Base-by-base conservation (phyloP, 2,797 vertebrate species). In the Bufotes viridis region DNA sequence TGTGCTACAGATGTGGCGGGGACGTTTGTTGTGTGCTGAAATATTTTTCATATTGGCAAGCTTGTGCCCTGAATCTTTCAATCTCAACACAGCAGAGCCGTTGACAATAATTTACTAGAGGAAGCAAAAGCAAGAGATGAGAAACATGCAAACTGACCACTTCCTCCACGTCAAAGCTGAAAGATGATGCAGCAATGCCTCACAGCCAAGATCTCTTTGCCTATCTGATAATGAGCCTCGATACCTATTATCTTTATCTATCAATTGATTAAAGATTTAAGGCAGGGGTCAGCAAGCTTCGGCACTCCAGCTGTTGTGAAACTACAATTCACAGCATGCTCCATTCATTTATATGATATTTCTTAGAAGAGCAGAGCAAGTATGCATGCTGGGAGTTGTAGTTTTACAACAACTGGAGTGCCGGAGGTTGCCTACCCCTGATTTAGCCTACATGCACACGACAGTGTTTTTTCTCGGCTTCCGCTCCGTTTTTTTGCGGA, bases 91-190 rank as follows among this genome's bases (percentile, higher is more conserved):
- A 81, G 53, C 67, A 65, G 42, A 24, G 9, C n/a, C 65, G 34
- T 61, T 81, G 80, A 81, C 29, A 13, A 67, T 51, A 12, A 29
- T 81, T 42, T 49, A 63, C 58, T n/a, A 67, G 22, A 61, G 61
- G 80, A 81, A 81, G 61, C 60, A 15, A 67, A 65, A 63, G 13
- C 53, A 76, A 24, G n/a, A 53, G 49, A 67, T 78, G 18, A 29
- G 58, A 65, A 67, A 34, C 24, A 29, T 42, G 57, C 22, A 49
- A 85, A 85, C 57, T 85, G 83, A 61, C 72, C 34, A 76, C 70
- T 76, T 85, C 83, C 70, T 76, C 34, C 17, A 42, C 20, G 17
- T 24, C 24, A 42, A 42, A 6, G 57, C 57, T 61, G 78, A 80
- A 34, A 34, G 78, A 60, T 60, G 29, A 80, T 80, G 13, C 26